phyloP scores from a whole-genome alignment of 1,140 invertebrate genomes.

The Parasteatoda tepidariorum region DNA sequence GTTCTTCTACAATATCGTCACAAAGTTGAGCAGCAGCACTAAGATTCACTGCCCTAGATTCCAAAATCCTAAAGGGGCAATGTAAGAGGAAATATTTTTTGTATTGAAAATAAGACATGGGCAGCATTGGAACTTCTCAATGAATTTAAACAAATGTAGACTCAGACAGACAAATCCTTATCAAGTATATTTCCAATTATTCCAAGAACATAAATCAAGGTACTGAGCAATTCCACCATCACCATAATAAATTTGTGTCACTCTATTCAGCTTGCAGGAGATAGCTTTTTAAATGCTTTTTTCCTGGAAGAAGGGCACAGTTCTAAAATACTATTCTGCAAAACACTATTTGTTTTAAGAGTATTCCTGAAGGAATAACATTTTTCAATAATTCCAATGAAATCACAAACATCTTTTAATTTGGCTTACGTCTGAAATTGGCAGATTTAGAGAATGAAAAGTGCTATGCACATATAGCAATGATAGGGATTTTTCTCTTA shows the following conservation, averaged over 20 bases:
- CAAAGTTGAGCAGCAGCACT: neutral
- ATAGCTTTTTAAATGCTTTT: neutral
- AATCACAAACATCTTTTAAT: neutral
- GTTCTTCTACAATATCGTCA: neutral
- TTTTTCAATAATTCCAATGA: neutral
- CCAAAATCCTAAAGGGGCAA: neutral
- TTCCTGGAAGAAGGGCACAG: neutral
- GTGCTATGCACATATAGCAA: conserved; percentile 60
- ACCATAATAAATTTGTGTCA: neutral
- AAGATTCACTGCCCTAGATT: neutral
- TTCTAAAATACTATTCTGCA: neutral
- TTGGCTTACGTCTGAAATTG: neutral
- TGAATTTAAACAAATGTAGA: neutral
- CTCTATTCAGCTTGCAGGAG: neutral
- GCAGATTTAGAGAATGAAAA: neutral
- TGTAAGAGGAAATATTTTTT: neutral
- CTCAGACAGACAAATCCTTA: neutral
- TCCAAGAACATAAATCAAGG: conserved; percentile 4
- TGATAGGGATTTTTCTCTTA: neutral
- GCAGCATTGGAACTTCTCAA: neutral
- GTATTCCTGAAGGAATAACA: neutral
- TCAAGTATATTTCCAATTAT: neutral
- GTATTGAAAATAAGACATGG: neutral
- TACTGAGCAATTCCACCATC: neutral
- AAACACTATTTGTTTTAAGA: neutral